Evolutionary conservation across 2,797 vertebrate genomes (phyloP), one percentile per base, ranked within the genome.

Genomic region (Pseudomugil tenellus): DNA sequence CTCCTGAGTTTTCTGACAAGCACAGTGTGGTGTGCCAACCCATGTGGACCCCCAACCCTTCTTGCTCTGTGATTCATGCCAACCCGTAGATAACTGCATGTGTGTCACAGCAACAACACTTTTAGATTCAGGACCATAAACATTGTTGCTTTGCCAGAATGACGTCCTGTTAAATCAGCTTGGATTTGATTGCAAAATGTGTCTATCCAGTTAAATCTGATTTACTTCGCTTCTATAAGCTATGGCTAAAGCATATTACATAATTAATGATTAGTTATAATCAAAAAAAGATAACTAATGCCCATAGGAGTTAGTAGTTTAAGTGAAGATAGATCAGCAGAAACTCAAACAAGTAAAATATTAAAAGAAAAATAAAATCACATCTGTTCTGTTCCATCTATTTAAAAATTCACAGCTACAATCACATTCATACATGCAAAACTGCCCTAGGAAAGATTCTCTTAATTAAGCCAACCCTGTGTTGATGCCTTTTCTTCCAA

Each of bases 221-320:
- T 76, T 80, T 54, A 65, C 68, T 81, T 89, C 52, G 46, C 55
- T 53, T 84, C 74, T 63, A 41, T 64, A 76, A 73, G 75, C 73
- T 64, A 56, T 5, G 14, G 65, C 70, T 82, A 76, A 67, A 77
- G 74, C 39, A 58, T 48, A 65, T 90, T 83, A 87, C 84, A 87
- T 87, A 88, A 90, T 89, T 83, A 85, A 87, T 86, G 82, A 86
- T 81, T 82, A 86, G 78, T 87, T 89, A 88, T 89, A 85, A 89
- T 81, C 76, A 77, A 73, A 70, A 67, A 81, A 74, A 85, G 78
- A 78, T 77, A 85, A 87, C 85, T 79, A 76, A 84, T 80, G 73
- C 72, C 85, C 71, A 84, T 58, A 76, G 84, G 80, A 89, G 68
- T 81, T 85, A 71, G 57, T 77, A 56, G 73, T 86, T 89, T 74